phyloP scores from a whole-genome alignment of 2,888 invertebrate species.

The Cryptocephalus primarius region DNA sequence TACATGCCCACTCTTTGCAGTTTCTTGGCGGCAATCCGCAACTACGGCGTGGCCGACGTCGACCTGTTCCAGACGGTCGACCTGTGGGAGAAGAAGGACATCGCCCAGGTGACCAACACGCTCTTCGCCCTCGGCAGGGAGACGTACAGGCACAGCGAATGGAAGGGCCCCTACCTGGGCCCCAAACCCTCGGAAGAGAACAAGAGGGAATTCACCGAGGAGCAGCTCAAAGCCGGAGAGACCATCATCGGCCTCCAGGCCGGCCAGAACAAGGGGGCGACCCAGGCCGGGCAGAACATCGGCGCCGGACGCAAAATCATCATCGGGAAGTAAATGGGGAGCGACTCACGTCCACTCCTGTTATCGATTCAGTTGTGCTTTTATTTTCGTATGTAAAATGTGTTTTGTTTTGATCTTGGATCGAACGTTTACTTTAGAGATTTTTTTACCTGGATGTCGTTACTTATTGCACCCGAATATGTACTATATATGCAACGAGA shows the following conservation, averaged over 20 bases:
- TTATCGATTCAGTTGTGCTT: not conserved
- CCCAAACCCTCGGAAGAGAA: conserved; percentile 91
- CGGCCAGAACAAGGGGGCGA: conserved; percentile 92
- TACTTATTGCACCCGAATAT: no score
- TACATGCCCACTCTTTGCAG: no score
- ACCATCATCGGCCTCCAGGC: conserved; percentile 88
- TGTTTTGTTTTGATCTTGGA: no score
- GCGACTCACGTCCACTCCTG: no score
- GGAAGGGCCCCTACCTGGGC: conserved; percentile 74
- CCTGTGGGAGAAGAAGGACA: conserved; percentile 90
- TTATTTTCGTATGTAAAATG: conserved; percentile 3
- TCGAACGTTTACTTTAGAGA: no score
- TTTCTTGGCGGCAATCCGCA: conserved; percentile 79
- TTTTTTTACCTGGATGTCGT: no score
- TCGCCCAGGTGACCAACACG: conserved; percentile 73
- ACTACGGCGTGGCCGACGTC: conserved; percentile 79
- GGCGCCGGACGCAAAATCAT: conserved; percentile 86
- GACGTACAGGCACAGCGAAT: conserved; percentile 28
- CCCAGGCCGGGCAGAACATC: conserved; percentile 82
- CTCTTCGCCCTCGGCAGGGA: conserved; percentile 72
- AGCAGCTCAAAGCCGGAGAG: conserved; percentile 80
- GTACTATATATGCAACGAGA: no score
- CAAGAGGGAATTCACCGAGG: conserved; percentile 90
- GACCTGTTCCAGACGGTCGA: conserved; percentile 97
- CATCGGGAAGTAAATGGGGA: conserved; percentile 60